Evolutionary conservation across 2,888 invertebrate species (phyloP), one percentile per base, ranked within the genome.

Genomic region (Rhorus exstirpatorius): DNA sequence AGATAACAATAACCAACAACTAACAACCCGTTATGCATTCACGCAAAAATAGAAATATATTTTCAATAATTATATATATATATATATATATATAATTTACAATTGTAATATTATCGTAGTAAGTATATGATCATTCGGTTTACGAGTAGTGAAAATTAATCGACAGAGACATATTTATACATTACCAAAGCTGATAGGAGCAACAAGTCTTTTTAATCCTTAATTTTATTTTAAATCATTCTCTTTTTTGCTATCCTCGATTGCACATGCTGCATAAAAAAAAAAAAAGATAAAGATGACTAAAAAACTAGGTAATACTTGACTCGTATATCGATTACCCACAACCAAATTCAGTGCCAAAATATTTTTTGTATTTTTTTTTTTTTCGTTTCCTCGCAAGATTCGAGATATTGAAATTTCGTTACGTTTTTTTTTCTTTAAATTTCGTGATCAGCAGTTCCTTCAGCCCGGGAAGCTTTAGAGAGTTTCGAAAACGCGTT

Each of bases 1-100:
- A 90, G 88, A 92, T 91, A 92, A 92, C 92, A 92, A 92, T 91
- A 91, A 91, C 90, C 91, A 92, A 92, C 92, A 92, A 91, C 91
- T 91, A 92, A 92, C 92, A 91, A 91, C n/a, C 88, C 91, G 87
- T 31, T 90, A 88, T 87, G 89, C 91, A 91, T 90, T 92, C 91
- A 90, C 92, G 90, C 91, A 90, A 91, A 92, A 91, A 91, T 91
- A 92, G 89, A 90, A 90, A 90, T 89, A 91, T 89, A 63, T n/a
- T 86, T 85, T 10, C 85, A 87, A 86, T 90, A 87, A 87, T 88
- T 41, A 88, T 88, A 83, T 83, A 86, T n/a, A n/a, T n/a, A n/a
- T n/a, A n/a, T n/a, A n/a, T n/a, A n/a, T n/a, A n/a, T n/a, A n/a
- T n/a, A n/a, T n/a, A n/a, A n/a, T n/a, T 89, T 86, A 86, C 86